Base-by-base conservation (phyloP, 2,888 invertebrate genomes). In the Julus scandinavius region DNA sequence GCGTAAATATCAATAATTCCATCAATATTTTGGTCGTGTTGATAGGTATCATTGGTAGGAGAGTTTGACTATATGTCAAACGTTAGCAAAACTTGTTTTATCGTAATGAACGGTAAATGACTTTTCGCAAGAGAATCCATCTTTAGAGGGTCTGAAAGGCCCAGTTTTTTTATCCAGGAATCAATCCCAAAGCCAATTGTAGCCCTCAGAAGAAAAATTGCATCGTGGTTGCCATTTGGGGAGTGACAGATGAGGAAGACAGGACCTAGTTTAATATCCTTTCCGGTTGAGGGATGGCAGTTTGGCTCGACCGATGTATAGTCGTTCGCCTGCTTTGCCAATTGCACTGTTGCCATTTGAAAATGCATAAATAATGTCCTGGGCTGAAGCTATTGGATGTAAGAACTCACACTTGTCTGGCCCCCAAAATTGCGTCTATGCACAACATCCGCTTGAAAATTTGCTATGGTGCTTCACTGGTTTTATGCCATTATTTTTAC, bases 211-310 rank as follows among this genome's bases (percentile, higher is more conserved):
- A 63, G 63, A 63, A 17, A 63, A 63, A 63, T n/a, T 63, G 63
- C 63, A n/a, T 63, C 17, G 13, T n/a, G 63, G 63, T 17, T n/a
- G 63, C 63, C 63, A 63, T n/a, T 63, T n/a, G 5, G 63, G 49
- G 63, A n/a, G 63, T 63, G 63, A 63, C 63, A n/a, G 63, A 63
- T 63, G 63, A 63, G n/a, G n/a, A 63, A 17, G 63, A 63, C 63
- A n/a, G n/a, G n/a, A 63, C 17, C 63, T 63, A 2, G n/a, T 63
- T 63, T 17, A 54, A 54, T 54, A 54, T 54, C 54, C 54, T 54
- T 9, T 54, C 15, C 15, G 5, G 29, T 17, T 54, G 54, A 54
- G 54, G 54, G 13, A 54, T 54, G 54, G 17, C 54, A 11, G 17
- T 17, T 54, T 54, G 54, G 54, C 7, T 11, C 54, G 13, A 54